Evolutionary conservation across 92 coral and sea anemone species (phyloP), one percentile per base, ranked within the genome.

Genomic region (Bergia puertoricense): DNA sequence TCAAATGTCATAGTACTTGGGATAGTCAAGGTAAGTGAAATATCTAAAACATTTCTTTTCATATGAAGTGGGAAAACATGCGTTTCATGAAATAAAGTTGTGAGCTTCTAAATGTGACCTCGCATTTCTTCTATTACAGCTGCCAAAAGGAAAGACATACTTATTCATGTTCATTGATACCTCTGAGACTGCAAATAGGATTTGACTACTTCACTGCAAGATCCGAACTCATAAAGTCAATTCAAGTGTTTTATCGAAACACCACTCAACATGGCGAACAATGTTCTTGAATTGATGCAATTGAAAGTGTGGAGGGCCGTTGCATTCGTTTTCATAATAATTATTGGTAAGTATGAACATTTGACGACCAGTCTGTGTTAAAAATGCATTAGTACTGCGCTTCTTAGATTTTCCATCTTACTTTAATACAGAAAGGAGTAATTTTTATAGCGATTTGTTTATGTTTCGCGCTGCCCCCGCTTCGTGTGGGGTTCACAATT

Each of bases 401-500:
- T 4, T 71, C 36, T 72, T 8, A 45, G 46, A 44, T 69, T 23
- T 22, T 15, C 22, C 66, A 14, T 20, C 76, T 42, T 20, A 42
- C 23, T 5, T 62, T 38, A 23, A 2, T 44, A 51, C 79, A 15
- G 65, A 59, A 72, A 72, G 38, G 79, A 45, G 11, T 69, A 8
- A 20, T 37, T 37, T 37, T 11, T 38, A 50, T 20, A 71, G 56
- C 43, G 46, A 48, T n/a, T 46, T 84, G 87, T 84, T 69, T 84
- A 36, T 46, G 54, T 71, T 84, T 84, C 66, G 79, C 68, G 79
- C 68, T 36, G 15, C 1, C 18, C 66, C 0, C 57, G 23, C 87
- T 84, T 84, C 87, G 87, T 84, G 87, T 84, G 87, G 62, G 87
- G 87, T 38, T 84, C 68, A 4, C 56, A 43, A 69, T 15, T 81